phyloP scores from a whole-genome alignment of 2,888 invertebrate genomes.

The Sarcophaga rosellei region DNA sequence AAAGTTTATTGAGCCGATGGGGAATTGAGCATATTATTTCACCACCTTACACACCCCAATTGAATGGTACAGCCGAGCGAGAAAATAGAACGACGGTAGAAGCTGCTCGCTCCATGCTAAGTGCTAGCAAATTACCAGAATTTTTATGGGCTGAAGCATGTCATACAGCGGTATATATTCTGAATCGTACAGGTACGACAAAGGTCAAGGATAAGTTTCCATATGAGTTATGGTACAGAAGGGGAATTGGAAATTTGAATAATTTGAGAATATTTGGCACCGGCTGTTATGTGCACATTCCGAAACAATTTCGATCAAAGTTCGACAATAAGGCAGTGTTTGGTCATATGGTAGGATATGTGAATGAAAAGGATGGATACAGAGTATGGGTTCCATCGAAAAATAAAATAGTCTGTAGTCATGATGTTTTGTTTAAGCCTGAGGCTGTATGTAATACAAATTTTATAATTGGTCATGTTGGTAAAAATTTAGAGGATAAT shows the following conservation, averaged over 20 bases:
- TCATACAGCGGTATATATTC: conserved; percentile 9
- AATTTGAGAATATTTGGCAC: neutral
- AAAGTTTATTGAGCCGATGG: conserved; percentile 36
- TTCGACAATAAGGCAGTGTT: conserved; percentile 22
- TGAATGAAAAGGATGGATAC: conserved; percentile 25
- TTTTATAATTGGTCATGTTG: neutral
- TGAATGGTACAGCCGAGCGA: conserved; percentile 77
- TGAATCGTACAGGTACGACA: conserved; percentile 11
- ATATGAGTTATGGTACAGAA: neutral
- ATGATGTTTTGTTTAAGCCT: conserved; percentile 41
- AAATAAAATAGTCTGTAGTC: conserved; percentile 28
- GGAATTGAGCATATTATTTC: conserved; percentile 66
- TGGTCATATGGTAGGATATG: conserved; percentile 35
- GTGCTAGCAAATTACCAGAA: conserved; percentile 52
- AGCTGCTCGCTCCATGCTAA: conserved; percentile 71
- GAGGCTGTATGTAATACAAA: conserved; percentile 15
- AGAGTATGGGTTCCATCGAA: conserved; percentile 24
- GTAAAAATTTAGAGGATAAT: conserved; percentile 6
- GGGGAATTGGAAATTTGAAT: neutral
- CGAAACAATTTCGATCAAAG: conserved; percentile 22
- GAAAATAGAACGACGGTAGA: conserved; percentile 76
- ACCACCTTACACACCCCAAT: conserved; percentile 75
- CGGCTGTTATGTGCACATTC: neutral
- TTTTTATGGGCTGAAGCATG: conserved; percentile 14
- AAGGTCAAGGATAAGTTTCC: neutral